Base-by-base conservation (phyloP, 2,888 invertebrate genomes). In the Polydrusus cervinus region DNA sequence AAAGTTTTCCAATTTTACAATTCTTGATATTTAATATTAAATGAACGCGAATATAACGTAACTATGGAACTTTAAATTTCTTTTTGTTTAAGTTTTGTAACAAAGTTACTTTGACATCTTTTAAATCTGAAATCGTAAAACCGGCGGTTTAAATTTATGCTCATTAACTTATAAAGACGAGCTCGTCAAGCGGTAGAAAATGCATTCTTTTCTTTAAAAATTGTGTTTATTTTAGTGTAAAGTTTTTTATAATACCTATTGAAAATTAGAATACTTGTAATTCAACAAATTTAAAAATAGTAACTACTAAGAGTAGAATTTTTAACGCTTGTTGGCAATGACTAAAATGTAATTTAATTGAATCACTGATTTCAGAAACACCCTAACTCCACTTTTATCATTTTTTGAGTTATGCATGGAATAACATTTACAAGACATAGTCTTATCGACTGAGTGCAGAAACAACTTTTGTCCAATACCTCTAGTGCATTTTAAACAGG, bases 161-260 rank as follows among this genome's bases (percentile, higher is more conserved):
- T 51, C 51, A 51, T 51, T 51, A 51, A 51, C n/a, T 51, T 51
- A 51, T 51, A 20, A 20, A 20, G 20, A 51, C 13, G 51, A 51
- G 1, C 9, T 11, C 51, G 20, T 18, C 20, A 20, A 20, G 20
- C 18, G 20, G 18, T 20, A 5, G 18, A 51, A 51, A 51, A n/a
- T 51, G 18, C 10, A 18, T 51, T 51, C 20, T 20, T 51, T 7
- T 6, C 13, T 20, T 51, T 20, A 51, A 51, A 13, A n/a, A 11
- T 18, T 18, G 20, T 5, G 1, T 51, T 51, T 10, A 2, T 51
- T 18, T 20, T 1, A 47, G 16, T 16, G 16, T 47, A 47, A 47
- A 45, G n/a, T 14, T 10, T n/a, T n/a, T 45, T 7, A 6, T 3
- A 3, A 30, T 30, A 30, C 3, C 30, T 30, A 30, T 7, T 30